Base-by-base conservation (phyloP, 2,888 invertebrate species). In the Icerya purchasi region DNA sequence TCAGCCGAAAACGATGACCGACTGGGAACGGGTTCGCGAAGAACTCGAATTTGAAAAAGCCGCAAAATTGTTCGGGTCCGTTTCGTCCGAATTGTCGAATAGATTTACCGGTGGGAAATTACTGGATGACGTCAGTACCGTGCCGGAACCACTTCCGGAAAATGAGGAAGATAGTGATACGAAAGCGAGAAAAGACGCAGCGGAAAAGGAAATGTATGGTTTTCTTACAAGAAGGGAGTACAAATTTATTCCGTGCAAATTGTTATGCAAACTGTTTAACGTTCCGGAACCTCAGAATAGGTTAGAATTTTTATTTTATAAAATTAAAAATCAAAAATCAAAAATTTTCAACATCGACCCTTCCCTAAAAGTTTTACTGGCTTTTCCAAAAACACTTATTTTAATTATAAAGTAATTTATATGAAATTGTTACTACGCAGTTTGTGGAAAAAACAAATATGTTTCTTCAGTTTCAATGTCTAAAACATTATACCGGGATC, bases 241-340 rank as follows among this genome's bases (percentile, higher is more conserved):
- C 0, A 74, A 79, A 53, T 98, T 97, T 97, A 79, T 83, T 64
- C 97, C 97, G 0, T 80, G 82, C 64, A 73, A 80, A 52, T 70
- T 89, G 5, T 75, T 99, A 0, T 94, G 91, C 69, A 90, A 87
- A 70, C 76, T 94, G 53, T 97, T 96, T 70, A 97, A 98, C 69
- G 81, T 98, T 24, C 88, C 92, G 0, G 85, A 93, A 70, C 88
- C 93, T 0, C 82, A 79, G 63, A 78, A 78, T 25, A 79, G 79
- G 75, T 77, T 72, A n/a, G n/a, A n/a, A n/a, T n/a, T n/a, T n/a
- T n/a, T n/a, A n/a, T n/a, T n/a, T n/a, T n/a, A n/a, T n/a, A n/a
- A n/a, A n/a, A n/a, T n/a, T n/a, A n/a, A n/a, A n/a, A n/a, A n/a
- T n/a, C n/a, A n/a, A n/a, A n/a, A n/a, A n/a, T n/a, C n/a, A n/a